Evolutionary conservation across 2,888 invertebrate species (phyloP).

Genomic region (Globia sparganii): DNA sequence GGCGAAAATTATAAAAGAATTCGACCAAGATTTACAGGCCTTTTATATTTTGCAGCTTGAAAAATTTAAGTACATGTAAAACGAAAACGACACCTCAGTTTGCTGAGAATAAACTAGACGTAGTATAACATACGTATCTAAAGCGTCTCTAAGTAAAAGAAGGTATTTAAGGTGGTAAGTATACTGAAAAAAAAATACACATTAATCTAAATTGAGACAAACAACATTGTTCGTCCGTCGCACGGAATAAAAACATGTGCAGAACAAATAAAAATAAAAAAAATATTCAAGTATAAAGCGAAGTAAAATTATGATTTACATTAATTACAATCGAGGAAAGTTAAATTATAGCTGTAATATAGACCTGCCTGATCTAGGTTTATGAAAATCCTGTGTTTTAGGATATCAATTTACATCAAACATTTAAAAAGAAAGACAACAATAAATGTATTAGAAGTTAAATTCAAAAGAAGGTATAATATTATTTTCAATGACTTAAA

Average conservation of each 20-base stretch:
- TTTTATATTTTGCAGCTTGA: constrained; percentile 43
- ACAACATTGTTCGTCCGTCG: background rate
- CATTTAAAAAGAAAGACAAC: too few relatives aligned
- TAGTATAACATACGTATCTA: background rate
- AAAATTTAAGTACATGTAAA: constrained; percentile 22
- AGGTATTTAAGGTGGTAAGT: background rate
- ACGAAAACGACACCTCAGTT: constrained; percentile 21
- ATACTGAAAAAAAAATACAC: background rate
- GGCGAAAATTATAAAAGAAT: constrained; percentile 55
- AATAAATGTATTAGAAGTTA: too few relatives aligned
- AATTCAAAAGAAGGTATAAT: too few relatives aligned
- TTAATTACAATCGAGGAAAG: too few relatives aligned
- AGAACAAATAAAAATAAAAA: constrained; percentile 48
- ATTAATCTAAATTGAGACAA: constrained; percentile 8
- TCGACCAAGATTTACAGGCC: constrained; percentile 50
- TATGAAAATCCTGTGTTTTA: too few relatives aligned
- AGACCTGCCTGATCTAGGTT: too few relatives aligned
- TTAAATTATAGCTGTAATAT: too few relatives aligned
- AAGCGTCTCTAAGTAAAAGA: background rate
- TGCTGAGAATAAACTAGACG: constrained; percentile 3
- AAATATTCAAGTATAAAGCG: too few relatives aligned
- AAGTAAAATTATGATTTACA: too few relatives aligned
- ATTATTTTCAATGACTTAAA: too few relatives aligned
- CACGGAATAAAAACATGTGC: constrained; percentile 28
- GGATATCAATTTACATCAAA: too few relatives aligned